Base-by-base conservation (phyloP, 2,113 vertebrate species). In the Paradisaea rubra region DNA sequence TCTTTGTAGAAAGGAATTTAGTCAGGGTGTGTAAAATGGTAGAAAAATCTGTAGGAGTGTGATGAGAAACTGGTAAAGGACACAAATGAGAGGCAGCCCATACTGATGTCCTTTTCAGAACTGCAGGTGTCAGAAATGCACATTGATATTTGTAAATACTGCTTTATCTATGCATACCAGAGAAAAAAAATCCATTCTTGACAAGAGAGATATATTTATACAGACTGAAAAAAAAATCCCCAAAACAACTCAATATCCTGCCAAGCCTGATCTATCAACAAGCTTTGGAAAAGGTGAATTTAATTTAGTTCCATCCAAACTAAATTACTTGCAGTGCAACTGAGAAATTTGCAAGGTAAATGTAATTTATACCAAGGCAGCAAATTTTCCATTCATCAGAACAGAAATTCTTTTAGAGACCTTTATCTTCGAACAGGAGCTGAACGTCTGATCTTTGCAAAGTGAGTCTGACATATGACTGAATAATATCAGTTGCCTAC, bases 321-420 rank as follows among this genome's bases (percentile, higher is more conserved):
- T 91, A 92, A 95, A 97, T 94, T 89, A 95, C 93, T 86, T 86
- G 56, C 85, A 81, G 60, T 9, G 11, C 88, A 73, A 71, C 65
- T 63, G 88, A 93, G 64, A 93, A 93, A 96, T 95, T 95, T 96
- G 94, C 94, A 95, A 96, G 88, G 94, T 90, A 93, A 97, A 96
- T 95, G 85, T 88, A 91, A 95, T 95, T 93, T 95, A 59, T 94
- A 92, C 44, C 28, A 68, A 81, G 56, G 76, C 44, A 91, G 74
- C 7, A 73, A 86, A 37, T 73, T 78, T 95, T 94, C 79, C 49
- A 53, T 94, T 86, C 85, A 90, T 86, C 91, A 91, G 31, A 35
- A 56, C 7, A 68, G 60, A 88, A 91, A 77, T 81, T 86, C 41
- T 83, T 74, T 86, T 24, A 66, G 60, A 78, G 60, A 74, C 54